Conservation (phyloP, 2,888 invertebrate genomes). For the Temnothorax unifasciatus region DNA sequence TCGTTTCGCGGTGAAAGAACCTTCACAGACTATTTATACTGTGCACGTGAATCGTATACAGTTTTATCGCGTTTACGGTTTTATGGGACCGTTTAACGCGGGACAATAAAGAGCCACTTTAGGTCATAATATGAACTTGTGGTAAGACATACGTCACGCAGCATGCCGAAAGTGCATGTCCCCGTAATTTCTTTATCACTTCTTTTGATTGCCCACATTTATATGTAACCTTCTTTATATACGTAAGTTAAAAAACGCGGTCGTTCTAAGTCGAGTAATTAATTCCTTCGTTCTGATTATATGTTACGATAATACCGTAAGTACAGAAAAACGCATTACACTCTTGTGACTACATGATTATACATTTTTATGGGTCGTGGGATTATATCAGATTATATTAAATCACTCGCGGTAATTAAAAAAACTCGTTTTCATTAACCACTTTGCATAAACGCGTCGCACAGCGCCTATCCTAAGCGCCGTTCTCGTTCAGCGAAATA, state of each 20-base stretch:
- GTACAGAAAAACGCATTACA: background rate
- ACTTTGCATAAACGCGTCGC: constrained; percentile 24
- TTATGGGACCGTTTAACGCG: constrained; percentile 69
- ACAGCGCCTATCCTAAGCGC: background rate
- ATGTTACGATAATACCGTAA: background rate
- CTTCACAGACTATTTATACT: constrained; percentile 74
- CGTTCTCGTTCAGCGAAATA: constrained; percentile 20
- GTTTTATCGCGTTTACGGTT: constrained; percentile 72
- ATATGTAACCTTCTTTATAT: background rate
- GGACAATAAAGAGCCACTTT: constrained; percentile 70
- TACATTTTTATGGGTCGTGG: constrained; percentile 11
- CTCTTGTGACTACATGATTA: background rate
- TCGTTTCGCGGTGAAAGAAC: constrained; percentile 74
- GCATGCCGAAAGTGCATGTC: constrained; percentile 50
- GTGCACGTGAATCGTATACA: constrained; percentile 67
- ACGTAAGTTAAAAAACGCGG: background rate
- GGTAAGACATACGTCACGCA: constrained; percentile 7
- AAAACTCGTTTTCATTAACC: constrained; percentile 27
- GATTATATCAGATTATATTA: constrained; percentile 31
- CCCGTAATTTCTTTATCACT: constrained; percentile 40
- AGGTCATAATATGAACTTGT: constrained; percentile 55
- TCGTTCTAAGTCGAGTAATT: constrained; percentile 2
- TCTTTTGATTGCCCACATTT: background rate
- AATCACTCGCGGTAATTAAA: constrained; percentile 44
- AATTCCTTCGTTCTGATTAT: constrained; percentile 7